Base-by-base conservation (phyloP, 92 coral and sea anemone species). In the Phenganax subtilis region DNA sequence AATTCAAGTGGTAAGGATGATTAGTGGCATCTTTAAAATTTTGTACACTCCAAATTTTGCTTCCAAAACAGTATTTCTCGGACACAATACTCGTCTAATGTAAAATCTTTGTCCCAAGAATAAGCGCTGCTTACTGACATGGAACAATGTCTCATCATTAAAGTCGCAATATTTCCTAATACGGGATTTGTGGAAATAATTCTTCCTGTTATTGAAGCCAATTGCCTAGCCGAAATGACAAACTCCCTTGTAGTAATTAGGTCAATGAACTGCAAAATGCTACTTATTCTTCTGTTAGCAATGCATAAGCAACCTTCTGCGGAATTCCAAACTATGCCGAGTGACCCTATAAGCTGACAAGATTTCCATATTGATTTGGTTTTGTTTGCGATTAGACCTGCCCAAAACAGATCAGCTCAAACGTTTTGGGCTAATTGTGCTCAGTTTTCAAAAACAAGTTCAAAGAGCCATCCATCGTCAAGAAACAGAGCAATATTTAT, bases 331-430 rank as follows among this genome's bases (percentile, higher is more conserved):
- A 63, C 69, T 54, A 86, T 63, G 14, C 89, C 84, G 52, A 83
- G 54, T 80, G 84, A 87, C 55, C 69, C 72, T 37, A 87, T 15
- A 10, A 68, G 75, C 84, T 80, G 84, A 75, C 84, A 65, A 54
- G 90, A 87, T 53, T 77, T 74, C 89, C 87, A 87, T 52, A 76
- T 72, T n/a, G 87, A 83, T 77, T 87, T 87, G 12, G 83, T 87
- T 30, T 85, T 87, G 77, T 86, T 88, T 12, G 85, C 73, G 10
- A 88, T 51, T n/a, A 86, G 82, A 11, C 91, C 89, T 11, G 89
- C 89, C 1, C 52, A 17, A 16, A 17, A 10, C 30, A 85, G 74
- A 66, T 85, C 88, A 12, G 9, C 71, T 57, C 64, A 0, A 87
- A 85, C 28, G 63, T 57, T 0, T 75, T 63, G 25, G 86, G 20